Base-by-base conservation (phyloP, 2,797 vertebrate species). In the Pampus argenteus region DNA sequence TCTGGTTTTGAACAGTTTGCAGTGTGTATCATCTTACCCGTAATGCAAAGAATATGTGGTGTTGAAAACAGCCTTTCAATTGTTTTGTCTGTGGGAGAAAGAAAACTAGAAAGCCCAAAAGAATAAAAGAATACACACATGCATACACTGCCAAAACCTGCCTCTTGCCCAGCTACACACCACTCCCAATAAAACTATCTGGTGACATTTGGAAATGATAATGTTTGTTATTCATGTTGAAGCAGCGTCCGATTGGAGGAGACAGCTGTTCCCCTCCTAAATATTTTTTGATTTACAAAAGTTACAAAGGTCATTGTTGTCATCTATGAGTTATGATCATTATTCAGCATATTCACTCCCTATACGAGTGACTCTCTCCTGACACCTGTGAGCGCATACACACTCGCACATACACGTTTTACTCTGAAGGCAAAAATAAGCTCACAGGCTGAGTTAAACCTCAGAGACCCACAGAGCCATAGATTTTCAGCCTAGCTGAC, bases 31-130 rank as follows among this genome's bases (percentile, higher is more conserved):
- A 7, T 84, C 82, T 89, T 90, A 86, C 89, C 40, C 48, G 3
- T 81, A 85, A 91, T 82, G 71, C 77, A 86, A 81, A 86, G 64
- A 83, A 76, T 79, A 86, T 90, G 83, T 87, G 83, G 60, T 17
- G 66, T 78, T 77, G 73, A 90, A 84, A 87, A 88, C 42, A 22
- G 23, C 23, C 28, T 71, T 79, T 88, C 66, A 38, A n/a, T 88
- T 88, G 84, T 86, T 90, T 85, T 81, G 80, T 87, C 78, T 82
- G 55, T 66, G 63, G 71, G 70, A 66, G 38, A 65, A 23, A 10
- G 28, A 81, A 84, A 81, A 88, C 78, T 81, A 81, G 45, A 79
- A 78, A 79, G 65, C 44, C 44, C 9, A 1, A 72, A 83, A 66
- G 34, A 65, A 72, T 42, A 40, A 74, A 86, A 69, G 31, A 65